These are phyloP conservation scores for Aphidius gifuensis DNA, from an alignment of 1,140 invertebrate genomes.

Conservation along the genomic window DNA sequence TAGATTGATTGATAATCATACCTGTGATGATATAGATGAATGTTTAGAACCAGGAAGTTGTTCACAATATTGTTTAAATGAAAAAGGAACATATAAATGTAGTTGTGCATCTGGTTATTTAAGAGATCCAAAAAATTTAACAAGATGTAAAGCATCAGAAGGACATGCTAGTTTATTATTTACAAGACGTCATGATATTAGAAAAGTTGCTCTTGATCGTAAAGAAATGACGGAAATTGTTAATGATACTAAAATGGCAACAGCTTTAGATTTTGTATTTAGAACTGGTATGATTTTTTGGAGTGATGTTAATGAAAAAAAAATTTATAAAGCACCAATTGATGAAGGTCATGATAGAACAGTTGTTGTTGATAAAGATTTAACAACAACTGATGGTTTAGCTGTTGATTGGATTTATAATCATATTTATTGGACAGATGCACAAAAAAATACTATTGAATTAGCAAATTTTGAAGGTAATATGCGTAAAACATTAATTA, in stretches of 20 bases:
- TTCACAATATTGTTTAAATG: slow-evolving; percentile 89
- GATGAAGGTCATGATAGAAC: slow-evolving; percentile 83
- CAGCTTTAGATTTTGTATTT: slow-evolving; percentile 86
- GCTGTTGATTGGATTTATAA: slow-evolving; percentile 97
- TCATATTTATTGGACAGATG: slow-evolving; percentile 96
- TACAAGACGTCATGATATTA: slow-evolving; percentile 80
- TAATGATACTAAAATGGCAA: slow-evolving; percentile 81
- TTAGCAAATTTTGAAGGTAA: slow-evolving; percentile 85
- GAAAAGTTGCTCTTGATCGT: slow-evolving; percentile 85
- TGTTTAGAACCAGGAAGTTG: slow-evolving; percentile 85
- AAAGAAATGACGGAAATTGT: slow-evolving; percentile 87
- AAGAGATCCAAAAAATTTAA: slow-evolving; percentile 76
- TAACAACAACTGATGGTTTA: slow-evolving; percentile 87
- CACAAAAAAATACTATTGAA: slow-evolving; percentile 85
- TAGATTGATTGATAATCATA: slow-evolving; percentile 68
- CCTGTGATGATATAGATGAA: slow-evolving; percentile 88
- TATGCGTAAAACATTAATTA: slow-evolving; percentile 83
- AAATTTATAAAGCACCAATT: slow-evolving; percentile 89
- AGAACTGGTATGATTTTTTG: slow-evolving; percentile 90
- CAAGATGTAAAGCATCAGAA: slow-evolving; percentile 82
- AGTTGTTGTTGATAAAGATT: slow-evolving; percentile 76
- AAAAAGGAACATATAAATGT: slow-evolving; percentile 89
- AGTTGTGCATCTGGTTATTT: slow-evolving; percentile 85
- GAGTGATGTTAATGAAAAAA: slow-evolving; percentile 87
- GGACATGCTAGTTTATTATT: slow-evolving; percentile 83